A percentile compares a stretch with the other conserved stretches of the same genome.
These are phyloP conservation scores for Formicarius rufipectus DNA, from an alignment of 2,113 vertebrate species.

Conservation along the genomic window DNA sequence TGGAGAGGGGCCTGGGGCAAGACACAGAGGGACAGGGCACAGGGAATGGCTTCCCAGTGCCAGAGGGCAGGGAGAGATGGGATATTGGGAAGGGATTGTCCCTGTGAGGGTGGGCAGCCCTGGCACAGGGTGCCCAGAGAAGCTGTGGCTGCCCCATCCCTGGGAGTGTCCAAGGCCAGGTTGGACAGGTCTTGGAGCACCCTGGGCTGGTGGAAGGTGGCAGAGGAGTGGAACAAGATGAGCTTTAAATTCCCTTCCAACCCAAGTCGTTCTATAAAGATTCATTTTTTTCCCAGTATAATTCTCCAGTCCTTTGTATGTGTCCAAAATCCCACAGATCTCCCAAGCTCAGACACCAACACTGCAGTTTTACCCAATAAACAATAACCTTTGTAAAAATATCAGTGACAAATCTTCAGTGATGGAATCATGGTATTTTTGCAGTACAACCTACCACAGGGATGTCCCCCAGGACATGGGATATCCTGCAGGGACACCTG, in stretches of 20 bases:
- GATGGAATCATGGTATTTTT: background rate
- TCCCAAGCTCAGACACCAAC: background rate
- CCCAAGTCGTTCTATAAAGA: background rate
- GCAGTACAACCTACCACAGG: background rate
- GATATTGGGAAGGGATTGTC: background rate
- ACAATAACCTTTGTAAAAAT: background rate
- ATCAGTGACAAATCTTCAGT: background rate
- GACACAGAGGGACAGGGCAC: background rate
- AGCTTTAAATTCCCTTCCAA: background rate
- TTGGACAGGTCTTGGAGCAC: background rate
- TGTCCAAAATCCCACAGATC: background rate
- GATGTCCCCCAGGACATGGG: background rate
- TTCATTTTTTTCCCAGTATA: background rate
- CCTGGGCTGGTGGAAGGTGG: background rate
- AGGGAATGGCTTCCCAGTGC: background rate
- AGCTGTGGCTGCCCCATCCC: background rate
- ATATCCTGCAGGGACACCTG: background rate
- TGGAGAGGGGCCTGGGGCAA: background rate
- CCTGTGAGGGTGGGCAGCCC: rapidly evolving
- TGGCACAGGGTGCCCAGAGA: background rate
- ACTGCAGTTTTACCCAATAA: background rate
- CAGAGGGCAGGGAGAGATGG: background rate
- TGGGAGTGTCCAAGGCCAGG: background rate
- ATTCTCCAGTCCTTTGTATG: background rate
- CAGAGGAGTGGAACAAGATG: rapidly evolving